phyloP scores from a whole-genome alignment of 2,888 invertebrate species.

The Graphium colonna region DNA sequence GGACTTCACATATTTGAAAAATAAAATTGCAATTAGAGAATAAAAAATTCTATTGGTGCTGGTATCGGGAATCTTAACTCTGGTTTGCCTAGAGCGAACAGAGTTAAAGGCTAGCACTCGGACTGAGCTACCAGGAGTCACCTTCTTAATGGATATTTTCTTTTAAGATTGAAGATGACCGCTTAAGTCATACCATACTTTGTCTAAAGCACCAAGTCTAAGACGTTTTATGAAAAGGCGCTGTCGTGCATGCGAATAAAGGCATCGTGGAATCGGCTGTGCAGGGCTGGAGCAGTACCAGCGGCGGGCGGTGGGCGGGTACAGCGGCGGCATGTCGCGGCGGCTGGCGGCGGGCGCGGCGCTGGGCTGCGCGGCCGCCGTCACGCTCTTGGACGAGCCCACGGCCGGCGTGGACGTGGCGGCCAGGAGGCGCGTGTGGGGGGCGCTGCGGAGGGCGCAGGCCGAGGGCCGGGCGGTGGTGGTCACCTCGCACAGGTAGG shows the following conservation, averaged over 20 bases:
- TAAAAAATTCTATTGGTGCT: no score
- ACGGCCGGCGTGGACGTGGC: conserved; percentile 85
- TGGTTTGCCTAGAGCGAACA: no score
- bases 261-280: neutral
- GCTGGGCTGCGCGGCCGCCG: conserved; percentile 59
- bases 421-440: conserved; percentile 82
- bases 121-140: no score
- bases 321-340: conserved; percentile 87
- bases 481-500: conserved; percentile 83
- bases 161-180: no score
- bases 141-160: no score
- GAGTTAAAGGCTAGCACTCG: no score
- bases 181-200: no score
- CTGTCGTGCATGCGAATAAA: neutral
- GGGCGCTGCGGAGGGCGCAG: conserved; percentile 75
- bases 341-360: conserved; percentile 54
- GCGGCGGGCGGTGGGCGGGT: conserved; percentile 40
- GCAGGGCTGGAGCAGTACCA: conserved; percentile 35
- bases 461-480: conserved; percentile 78
- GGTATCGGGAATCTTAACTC: no score
- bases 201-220: no score
- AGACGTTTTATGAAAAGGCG: neutral
- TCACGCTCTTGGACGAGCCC: conserved; percentile 86
- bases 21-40: no score
- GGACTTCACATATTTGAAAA: no score